Evolutionary conservation across 2,888 invertebrate species (phyloP).

Genomic region (Galerucella nymphaeae): DNA sequence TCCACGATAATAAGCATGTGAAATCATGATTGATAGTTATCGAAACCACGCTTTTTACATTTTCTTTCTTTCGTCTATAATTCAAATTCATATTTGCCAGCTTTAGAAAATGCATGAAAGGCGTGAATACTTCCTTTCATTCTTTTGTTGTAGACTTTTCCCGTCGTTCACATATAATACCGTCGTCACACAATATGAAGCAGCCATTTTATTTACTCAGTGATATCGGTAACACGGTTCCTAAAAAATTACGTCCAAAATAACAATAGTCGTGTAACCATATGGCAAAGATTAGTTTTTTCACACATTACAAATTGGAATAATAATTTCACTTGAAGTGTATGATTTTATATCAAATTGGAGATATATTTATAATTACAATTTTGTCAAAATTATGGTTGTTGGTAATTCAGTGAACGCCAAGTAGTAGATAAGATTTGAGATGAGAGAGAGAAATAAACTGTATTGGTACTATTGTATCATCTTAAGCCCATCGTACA

Average conservation of each 20-base stretch:
- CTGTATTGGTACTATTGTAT: no score
- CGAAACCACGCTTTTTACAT: neutral
- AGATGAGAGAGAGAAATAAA: no score
- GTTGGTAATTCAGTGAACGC: no score
- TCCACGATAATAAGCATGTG: neutral
- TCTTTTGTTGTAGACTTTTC: slow-evolving; percentile 16
- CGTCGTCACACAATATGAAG: slow-evolving; percentile 8
- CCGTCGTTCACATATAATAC: slow-evolving; percentile 15
- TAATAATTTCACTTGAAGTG: no score
- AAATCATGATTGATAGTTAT: neutral
- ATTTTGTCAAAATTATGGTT: no score
- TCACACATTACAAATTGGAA: neutral
- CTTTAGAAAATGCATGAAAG: slow-evolving; percentile 12
- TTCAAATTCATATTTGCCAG: slow-evolving; percentile 28
- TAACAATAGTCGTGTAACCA: slow-evolving; percentile 21
- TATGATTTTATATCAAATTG: no score
- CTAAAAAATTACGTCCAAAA: slow-evolving; percentile 18
- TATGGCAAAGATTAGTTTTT: slow-evolving; percentile 23
- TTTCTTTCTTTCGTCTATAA: slow-evolving; percentile 18
- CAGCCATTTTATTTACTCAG: slow-evolving; percentile 26
- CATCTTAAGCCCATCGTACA: no score
- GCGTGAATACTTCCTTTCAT: slow-evolving; percentile 14
- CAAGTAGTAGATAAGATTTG: no score
- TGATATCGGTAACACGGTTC: slow-evolving; percentile 29
- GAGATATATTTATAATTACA: no score